A percentile compares a stretch with the other conserved stretches of the same genome.
Evolutionary conservation across 2,888 invertebrate genomes (phyloP).

Genomic region (Drosophila histrio): DNA sequence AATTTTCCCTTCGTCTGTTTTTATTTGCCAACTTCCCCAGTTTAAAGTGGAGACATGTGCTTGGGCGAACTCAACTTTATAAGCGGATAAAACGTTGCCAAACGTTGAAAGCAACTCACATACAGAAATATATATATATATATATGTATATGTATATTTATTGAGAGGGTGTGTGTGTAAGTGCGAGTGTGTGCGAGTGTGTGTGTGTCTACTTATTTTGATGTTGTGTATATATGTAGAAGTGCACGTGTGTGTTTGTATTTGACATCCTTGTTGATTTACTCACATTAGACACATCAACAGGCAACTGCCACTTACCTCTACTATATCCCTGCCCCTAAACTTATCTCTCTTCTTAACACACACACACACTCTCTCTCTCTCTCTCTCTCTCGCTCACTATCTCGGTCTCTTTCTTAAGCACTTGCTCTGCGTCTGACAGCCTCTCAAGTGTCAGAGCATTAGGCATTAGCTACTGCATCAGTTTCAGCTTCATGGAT

Average conservation of each 20-base stretch:
- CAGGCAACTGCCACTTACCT: constrained; percentile 6
- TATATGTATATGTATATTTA: background rate
- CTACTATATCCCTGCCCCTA: background rate
- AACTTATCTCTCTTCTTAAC: no score
- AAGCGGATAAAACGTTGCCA: constrained; percentile 22
- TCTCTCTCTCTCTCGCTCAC: background rate
- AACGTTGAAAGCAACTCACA: background rate
- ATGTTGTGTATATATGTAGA: background rate
- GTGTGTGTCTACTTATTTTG: constrained; percentile 8
- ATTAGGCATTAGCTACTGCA: constrained; percentile 35
- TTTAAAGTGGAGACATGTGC: background rate
- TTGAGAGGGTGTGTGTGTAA: background rate
- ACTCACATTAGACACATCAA: constrained; percentile 37
- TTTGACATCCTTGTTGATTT: constrained; percentile 50
- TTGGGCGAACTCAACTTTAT: constrained; percentile 1
- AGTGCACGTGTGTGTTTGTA: constrained; percentile 11
- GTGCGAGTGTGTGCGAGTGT: background rate
- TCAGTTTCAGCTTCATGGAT: background rate
- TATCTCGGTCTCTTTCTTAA: background rate
- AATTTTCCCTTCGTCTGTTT: background rate
- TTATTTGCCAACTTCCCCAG: background rate
- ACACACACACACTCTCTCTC: background rate
- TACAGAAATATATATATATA: no score
- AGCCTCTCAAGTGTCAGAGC: constrained; percentile 39
- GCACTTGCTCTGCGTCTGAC: constrained; percentile 1